These are phyloP conservation scores for Pemphigus obesinymphae DNA, from an alignment of 1,140 invertebrate genomes.

Conservation along the genomic window DNA sequence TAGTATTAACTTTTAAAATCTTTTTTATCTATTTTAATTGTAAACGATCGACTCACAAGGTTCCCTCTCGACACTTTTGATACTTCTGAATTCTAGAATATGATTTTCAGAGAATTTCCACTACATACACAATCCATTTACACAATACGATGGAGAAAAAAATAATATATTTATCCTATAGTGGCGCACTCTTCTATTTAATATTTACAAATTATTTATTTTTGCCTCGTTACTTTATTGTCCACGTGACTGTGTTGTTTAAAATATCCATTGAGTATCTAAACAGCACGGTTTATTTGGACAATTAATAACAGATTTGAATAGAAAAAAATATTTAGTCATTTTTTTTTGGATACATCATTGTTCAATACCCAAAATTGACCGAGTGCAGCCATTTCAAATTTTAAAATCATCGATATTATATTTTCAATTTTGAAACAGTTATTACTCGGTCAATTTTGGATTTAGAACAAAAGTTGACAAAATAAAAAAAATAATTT, in stretches of 20 bases:
- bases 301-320: not conserved
- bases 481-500: no score
- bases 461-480: no score
- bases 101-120: not conserved
- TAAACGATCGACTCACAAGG: not conserved
- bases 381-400: no score
- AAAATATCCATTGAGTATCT: no score
- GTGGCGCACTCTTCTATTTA: not conserved
- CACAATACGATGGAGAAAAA: not conserved
- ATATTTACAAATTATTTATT: not conserved
- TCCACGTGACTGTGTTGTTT: not conserved
- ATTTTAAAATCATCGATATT: no score
- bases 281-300: not conserved
- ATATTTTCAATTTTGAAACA: not conserved
- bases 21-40: not conserved
- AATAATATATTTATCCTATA: not conserved
- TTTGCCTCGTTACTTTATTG: not conserved
- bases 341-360: no score
- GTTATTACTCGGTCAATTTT: no score
- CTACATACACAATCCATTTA: not conserved
- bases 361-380: no score
- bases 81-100: not conserved
- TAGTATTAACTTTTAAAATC: not conserved
- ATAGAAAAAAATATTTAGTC: no score
- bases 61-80: not conserved